Conservation (phyloP, 2,113 vertebrate genomes). For the Callipepla squamata region DNA sequence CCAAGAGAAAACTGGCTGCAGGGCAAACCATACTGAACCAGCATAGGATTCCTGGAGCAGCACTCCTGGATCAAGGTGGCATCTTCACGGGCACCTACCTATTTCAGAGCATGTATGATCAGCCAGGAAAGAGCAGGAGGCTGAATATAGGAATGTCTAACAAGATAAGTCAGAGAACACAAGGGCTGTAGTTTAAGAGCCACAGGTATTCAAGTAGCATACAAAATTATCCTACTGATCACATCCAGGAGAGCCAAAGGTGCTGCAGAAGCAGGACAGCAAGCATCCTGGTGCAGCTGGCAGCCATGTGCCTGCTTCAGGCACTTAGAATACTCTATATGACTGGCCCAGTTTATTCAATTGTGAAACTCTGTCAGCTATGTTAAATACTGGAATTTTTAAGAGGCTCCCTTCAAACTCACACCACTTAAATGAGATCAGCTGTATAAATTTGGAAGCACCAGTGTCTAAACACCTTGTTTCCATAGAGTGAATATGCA, state of each 20-base stretch:
- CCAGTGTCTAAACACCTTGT: neutral
- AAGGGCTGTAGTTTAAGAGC: neutral
- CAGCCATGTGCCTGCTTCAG: neutral
- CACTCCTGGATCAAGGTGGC: neutral
- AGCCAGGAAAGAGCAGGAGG: neutral
- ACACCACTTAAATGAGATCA: neutral
- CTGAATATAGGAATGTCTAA: neutral
- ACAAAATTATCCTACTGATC: neutral
- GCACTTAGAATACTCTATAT: neutral
- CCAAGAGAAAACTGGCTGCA: conserved; percentile 8
- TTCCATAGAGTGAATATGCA: neutral
- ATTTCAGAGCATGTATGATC: neutral
- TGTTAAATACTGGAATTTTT: neutral
- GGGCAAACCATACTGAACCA: neutral
- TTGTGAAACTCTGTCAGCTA: neutral
- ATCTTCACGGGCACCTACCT: neutral
- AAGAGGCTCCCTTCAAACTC: neutral
- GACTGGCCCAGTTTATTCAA: neutral
- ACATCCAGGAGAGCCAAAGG: neutral
- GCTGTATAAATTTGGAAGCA: neutral
- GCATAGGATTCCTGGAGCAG: neutral
- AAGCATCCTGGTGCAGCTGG: neutral
- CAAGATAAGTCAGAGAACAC: neutral
- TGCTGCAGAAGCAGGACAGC: neutral
- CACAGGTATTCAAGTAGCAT: neutral